A percentile compares a stretch with the other conserved stretches of the same genome.
Evolutionary conservation across 2,113 vertebrate genomes (phyloP).

Genomic region (Isichthys henryi): DNA sequence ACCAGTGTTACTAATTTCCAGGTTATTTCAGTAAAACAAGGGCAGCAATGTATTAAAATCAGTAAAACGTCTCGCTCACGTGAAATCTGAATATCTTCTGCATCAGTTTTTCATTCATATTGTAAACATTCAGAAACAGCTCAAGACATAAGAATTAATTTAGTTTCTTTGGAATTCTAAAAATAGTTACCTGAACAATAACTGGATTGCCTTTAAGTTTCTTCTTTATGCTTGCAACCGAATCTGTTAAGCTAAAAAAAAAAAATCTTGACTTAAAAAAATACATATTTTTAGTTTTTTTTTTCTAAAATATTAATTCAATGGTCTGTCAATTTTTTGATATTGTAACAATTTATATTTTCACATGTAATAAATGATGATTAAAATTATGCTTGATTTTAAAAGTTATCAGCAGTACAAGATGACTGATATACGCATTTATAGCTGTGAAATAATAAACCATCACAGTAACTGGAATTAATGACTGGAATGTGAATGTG

Average conservation of each 20-base stretch:
- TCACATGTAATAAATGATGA: background rate
- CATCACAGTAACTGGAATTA: background rate
- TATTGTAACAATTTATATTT: background rate
- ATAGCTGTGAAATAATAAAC: background rate
- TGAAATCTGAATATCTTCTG: background rate
- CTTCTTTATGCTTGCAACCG: conserved; percentile 81
- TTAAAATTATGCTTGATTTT: background rate
- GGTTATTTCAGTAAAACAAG: background rate
- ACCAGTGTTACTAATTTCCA: background rate
- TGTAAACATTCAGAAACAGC: background rate
- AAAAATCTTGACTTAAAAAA: background rate
- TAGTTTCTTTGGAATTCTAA: background rate
- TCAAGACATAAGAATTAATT: background rate
- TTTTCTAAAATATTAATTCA: background rate
- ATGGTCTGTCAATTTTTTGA: background rate
- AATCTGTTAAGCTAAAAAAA: conserved; percentile 65
- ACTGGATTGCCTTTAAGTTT: conserved; percentile 85
- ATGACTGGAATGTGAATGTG: background rate
- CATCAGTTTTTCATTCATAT: background rate
- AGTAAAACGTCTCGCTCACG: background rate
- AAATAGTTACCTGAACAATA: conserved; percentile 74
- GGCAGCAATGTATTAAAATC: background rate
- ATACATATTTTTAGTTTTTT: background rate
- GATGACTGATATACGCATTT: background rate
- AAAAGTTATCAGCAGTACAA: background rate